Conservation (phyloP, 2,113 vertebrate species). For the Proteles cristata region DNA sequence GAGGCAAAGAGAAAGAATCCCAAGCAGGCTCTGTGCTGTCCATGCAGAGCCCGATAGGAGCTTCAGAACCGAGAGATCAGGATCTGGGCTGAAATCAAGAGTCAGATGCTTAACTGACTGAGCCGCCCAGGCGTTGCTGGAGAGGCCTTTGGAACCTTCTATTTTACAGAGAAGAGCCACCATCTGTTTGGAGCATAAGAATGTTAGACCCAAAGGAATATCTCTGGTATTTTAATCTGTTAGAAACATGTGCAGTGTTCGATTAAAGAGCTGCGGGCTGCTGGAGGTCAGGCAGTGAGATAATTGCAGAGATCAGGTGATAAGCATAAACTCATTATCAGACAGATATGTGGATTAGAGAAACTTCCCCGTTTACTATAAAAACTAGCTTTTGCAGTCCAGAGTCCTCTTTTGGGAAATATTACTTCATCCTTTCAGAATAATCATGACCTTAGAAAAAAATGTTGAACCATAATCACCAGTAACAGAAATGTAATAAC, state of each 20-base stretch:
- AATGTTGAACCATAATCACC: not conserved
- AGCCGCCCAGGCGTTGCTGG: no score
- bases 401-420: constrained; percentile 15
- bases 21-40: no score
- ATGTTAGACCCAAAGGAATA: not conserved
- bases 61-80: no score
- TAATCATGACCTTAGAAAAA: constrained; percentile 25
- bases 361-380: not conserved
- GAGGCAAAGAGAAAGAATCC: no score
- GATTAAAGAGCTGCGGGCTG: not conserved
- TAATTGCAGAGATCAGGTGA: not conserved
- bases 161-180: not conserved
- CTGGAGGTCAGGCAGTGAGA: not conserved
- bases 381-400: not conserved
- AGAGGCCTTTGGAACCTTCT: constrained; percentile 8
- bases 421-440: constrained; percentile 32
- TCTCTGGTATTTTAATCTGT: not conserved
- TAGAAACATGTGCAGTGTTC: not conserved
- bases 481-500: not conserved
- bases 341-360: not conserved
- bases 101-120: no score
- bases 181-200: not conserved
- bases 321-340: not conserved
- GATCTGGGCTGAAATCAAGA: no score
- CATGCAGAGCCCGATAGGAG: no score